Evolutionary conservation across 2,797 vertebrate genomes (phyloP).

Genomic region (Thamnophis elegans): DNA sequence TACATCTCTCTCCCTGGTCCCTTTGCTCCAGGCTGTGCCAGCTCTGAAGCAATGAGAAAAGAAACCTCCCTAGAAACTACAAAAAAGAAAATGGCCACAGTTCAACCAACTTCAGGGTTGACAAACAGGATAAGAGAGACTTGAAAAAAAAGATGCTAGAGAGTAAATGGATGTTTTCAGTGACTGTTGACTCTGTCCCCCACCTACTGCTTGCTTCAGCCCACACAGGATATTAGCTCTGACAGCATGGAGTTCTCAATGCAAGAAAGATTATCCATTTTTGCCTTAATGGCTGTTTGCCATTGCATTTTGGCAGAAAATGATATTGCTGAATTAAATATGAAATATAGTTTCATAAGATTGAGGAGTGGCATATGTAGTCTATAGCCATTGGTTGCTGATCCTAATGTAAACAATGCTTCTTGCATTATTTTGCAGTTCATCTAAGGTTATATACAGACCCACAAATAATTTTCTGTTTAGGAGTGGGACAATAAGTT

Average conservation of each 20-base stretch:
- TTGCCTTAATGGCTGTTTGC: neutral
- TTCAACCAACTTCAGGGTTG: too few species aligned
- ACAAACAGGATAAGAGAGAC: neutral
- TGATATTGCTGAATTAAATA: neutral
- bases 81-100: too few species aligned
- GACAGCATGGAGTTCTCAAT: neutral
- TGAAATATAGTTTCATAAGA: neutral
- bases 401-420: neutral
- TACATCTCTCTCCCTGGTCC: too few species aligned
- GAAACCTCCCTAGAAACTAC: too few species aligned
- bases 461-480: neutral
- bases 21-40: too few species aligned
- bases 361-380: neutral
- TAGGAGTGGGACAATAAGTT: neutral
- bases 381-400: neutral
- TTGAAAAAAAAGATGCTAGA: neutral
- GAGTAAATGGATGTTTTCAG: neutral
- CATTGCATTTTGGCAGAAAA: neutral
- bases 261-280: neutral
- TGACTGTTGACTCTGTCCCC: neutral
- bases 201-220: neutral
- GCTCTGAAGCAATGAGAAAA: too few species aligned
- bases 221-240: neutral
- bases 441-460: neutral
- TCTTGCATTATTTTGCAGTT: neutral